These are phyloP conservation scores for Monopis laevigella DNA, from an alignment of 2,888 invertebrate genomes.

Conservation along the genomic window DNA sequence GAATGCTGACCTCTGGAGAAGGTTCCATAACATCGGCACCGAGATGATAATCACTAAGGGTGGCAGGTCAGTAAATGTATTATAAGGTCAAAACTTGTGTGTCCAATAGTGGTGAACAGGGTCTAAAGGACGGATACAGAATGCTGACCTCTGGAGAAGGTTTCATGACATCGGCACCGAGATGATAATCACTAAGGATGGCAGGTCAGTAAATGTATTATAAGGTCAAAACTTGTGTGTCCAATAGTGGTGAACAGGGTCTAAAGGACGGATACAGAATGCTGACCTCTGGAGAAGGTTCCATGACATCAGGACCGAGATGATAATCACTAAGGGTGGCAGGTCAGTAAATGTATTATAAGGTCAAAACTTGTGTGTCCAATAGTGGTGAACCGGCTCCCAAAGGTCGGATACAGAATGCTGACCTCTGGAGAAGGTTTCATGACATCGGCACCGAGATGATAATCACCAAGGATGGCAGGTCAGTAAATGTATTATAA, in stretches of 20 bases:
- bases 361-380: too few species aligned
- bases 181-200: constrained; percentile 85
- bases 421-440: constrained; percentile 77
- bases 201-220: constrained; percentile 63
- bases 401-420: constrained; percentile 72
- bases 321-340: constrained; percentile 85
- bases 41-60: constrained; percentile 68
- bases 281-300: constrained; percentile 78
- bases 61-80: neutral
- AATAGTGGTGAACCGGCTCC: too few species aligned
- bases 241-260: constrained; percentile 28
- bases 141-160: constrained; percentile 75
- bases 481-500: constrained; percentile 61
- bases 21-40: constrained; percentile 76
- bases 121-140: constrained; percentile 71
- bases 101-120: neutral
- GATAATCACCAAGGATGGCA: constrained; percentile 85
- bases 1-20: constrained; percentile 75
- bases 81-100: neutral
- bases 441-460: constrained; percentile 79
- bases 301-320: constrained; percentile 78
- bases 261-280: constrained; percentile 73
- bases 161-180: constrained; percentile 79
- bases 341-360: constrained; percentile 58
- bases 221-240: neutral